Base-by-base conservation (phyloP, 53 echinoderm and acorn worm species). In the Crossaster papposus region DNA sequence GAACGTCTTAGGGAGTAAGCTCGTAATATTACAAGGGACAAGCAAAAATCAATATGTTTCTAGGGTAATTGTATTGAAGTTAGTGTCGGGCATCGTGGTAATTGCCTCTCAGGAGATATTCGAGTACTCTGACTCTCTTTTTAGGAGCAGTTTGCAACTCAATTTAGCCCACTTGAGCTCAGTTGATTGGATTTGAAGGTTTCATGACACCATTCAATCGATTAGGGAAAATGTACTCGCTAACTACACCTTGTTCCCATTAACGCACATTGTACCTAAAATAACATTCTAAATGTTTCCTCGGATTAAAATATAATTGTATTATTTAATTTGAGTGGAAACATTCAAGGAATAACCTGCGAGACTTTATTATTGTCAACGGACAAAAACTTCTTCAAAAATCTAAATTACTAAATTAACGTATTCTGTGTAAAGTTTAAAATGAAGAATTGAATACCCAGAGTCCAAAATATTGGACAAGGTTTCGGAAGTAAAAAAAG, bases 1-100 rank as follows among this genome's bases (percentile, higher is more conserved):
- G 85, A 51, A 12, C 32, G 65, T 51, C 72, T 12, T 10, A 44
- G 5, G 44, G 6, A 18, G 18, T 28, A 53, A 73, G 1, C 53
- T 51, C 53, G 18, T 7, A 52, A 85, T 85, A 72, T 85, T 26
- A 79, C 26, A 31, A 36, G 52, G 31, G 28, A 22, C 38, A 24
- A 23, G 53, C 30, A 1, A 65, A 73, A 73, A 85, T 73, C 72
- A 53, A 73, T 85, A 72, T 3, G 23, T 26, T 51, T 24, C 78
- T 24, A 28, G 78, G 34, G 78, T 51, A 51, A 50, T 50, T 4
- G 20, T 51, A 78, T 51, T 78, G 51, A 26, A 51, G 29, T 50
- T 78, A 44, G 58, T 51, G n/a, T 51, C 28, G 32, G 51, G 26
- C 78, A 32, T 24, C 44, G 12, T 76, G 28, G 8, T 73, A 73